Conservation (phyloP, 2,888 invertebrate species). For the Celastrina argiolus region DNA sequence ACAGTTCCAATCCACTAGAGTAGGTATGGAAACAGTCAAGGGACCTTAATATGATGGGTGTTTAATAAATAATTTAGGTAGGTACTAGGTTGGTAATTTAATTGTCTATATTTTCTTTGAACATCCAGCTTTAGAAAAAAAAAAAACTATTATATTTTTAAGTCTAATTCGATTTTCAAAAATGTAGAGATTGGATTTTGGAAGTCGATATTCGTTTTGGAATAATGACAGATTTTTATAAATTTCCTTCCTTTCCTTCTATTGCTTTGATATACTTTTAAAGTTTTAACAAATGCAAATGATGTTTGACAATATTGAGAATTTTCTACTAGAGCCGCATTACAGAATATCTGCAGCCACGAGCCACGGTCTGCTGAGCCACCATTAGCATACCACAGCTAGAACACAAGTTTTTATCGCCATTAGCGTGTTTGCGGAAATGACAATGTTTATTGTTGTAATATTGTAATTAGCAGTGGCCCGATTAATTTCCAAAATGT, state of each 20-base stretch:
- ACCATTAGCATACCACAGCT: neutral
- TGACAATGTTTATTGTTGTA: constrained; percentile 8
- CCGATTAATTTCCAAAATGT: neutral
- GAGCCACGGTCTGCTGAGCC: neutral
- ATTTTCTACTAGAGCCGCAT: neutral
- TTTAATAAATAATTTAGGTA: neutral
- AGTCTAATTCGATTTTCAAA: no score
- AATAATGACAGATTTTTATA: no score
- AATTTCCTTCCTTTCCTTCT: no score
- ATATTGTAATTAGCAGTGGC: constrained; percentile 2
- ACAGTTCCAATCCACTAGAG: neutral
- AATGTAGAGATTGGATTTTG: no score
- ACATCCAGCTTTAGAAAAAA: no score
- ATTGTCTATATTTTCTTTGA: neutral
- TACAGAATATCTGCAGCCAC: neutral
- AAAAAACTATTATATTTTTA: no score
- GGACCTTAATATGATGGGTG: neutral
- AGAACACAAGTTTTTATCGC: neutral
- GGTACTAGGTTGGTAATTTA: neutral
- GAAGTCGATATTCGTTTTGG: no score
- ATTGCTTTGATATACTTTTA: no score
- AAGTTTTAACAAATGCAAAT: no score
- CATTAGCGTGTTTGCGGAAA: neutral
- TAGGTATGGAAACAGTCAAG: neutral
- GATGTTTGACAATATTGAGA: no score